Conservation (phyloP, 2,113 vertebrate species). For the Sprattus sprattus region DNA sequence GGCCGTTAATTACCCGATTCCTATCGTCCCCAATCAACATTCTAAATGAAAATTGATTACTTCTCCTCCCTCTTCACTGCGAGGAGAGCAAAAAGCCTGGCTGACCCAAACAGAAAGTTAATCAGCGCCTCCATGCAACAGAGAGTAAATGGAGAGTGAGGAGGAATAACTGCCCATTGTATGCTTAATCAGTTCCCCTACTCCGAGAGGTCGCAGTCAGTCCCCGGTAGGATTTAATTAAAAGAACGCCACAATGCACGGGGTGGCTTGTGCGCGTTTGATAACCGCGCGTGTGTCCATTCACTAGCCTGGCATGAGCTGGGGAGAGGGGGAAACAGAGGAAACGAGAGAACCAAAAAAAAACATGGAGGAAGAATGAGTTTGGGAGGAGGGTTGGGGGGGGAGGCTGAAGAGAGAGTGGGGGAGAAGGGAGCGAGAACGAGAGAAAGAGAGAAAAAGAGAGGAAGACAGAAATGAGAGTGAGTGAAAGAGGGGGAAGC, state of each 20-base stretch:
- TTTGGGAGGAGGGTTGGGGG: not conserved
- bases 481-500: not conserved
- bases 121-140: slow-evolving; percentile 69
- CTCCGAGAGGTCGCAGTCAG: slow-evolving; percentile 78
- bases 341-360: not conserved
- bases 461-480: not conserved
- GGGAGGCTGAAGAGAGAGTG: not conserved
- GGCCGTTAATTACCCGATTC: slow-evolving; percentile 85
- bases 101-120: slow-evolving; percentile 80
- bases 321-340: not conserved
- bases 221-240: slow-evolving; percentile 77
- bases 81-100: slow-evolving; percentile 60
- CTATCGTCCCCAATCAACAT: slow-evolving; percentile 82
- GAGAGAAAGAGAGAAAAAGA: not conserved
- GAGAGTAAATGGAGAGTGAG: slow-evolving; percentile 64
- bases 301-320: slow-evolving; percentile 69
- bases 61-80: slow-evolving; percentile 62
- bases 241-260: slow-evolving; percentile 80
- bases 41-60: slow-evolving; percentile 77
- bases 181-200: slow-evolving; percentile 77
- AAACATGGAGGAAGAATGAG: not conserved
- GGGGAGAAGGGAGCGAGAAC: too few species aligned
- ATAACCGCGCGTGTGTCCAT: slow-evolving; percentile 64
- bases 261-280: slow-evolving; percentile 77
- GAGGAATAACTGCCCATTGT: slow-evolving; percentile 76